Percentiles rank a stretch among this genome's conserved stretches.
Evolutionary conservation across 2,888 invertebrate species (phyloP).

Genomic region (Habroteleia sp.): DNA sequence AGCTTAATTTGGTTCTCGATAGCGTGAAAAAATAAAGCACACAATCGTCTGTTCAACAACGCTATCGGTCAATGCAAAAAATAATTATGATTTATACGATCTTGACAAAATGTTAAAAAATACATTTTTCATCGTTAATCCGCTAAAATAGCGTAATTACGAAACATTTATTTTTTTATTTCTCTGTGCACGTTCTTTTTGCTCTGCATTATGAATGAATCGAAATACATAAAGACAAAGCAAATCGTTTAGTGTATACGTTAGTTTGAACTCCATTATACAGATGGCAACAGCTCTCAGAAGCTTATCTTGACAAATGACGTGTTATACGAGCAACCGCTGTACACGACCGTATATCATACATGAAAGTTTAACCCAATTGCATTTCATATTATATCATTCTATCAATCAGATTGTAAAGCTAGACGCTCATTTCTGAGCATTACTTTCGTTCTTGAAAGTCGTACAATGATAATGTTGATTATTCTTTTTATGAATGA

Average conservation of each 20-base stretch:
- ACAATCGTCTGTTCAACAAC: constrained; percentile 27
- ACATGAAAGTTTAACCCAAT: constrained; percentile 58
- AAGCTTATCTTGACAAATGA: constrained; percentile 54
- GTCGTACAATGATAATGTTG: constrained; percentile 2
- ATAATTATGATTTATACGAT: constrained; percentile 45
- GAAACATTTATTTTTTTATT: constrained; percentile 18
- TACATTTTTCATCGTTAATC: not conserved
- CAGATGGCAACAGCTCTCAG: constrained; percentile 77
- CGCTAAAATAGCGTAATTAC: constrained; percentile 1
- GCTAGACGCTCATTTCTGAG: constrained; percentile 36
- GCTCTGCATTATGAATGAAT: constrained; percentile 5
- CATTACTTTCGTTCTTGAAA: constrained; percentile 43
- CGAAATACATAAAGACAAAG: constrained; percentile 30
- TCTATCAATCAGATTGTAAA: constrained; percentile 44
- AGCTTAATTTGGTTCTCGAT: constrained; percentile 43
- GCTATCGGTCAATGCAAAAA: constrained; percentile 32
- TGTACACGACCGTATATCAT: constrained; percentile 55
- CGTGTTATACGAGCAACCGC: constrained; percentile 7
- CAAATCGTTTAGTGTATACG: not conserved
- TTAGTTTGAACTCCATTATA: constrained; percentile 51
- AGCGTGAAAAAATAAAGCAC: constrained; percentile 33
- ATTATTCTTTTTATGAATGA: constrained; percentile 24
- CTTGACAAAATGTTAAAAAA: constrained; percentile 48
- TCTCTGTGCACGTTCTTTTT: constrained; percentile 10
- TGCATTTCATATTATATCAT: constrained; percentile 54